Evolutionary conservation across 2,888 invertebrate genomes (phyloP).

Genomic region (Scaptomyza polygonia): DNA sequence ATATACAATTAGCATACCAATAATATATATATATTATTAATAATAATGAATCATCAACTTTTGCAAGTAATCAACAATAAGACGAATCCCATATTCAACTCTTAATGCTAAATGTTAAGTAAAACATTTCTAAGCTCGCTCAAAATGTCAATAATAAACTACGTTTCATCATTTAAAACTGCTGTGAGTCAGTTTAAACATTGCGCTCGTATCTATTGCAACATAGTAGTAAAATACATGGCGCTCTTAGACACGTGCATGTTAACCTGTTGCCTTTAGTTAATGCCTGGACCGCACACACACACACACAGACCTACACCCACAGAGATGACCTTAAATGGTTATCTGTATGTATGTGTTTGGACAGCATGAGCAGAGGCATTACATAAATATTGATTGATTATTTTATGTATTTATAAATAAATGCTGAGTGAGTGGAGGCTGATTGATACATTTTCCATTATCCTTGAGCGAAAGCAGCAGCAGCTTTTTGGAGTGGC

Average conservation of each 20-base stretch:
- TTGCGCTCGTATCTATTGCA: background rate
- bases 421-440: constrained; percentile 39
- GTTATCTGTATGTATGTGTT: background rate
- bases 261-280: constrained; percentile 50
- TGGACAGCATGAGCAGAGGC: background rate
- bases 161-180: constrained; percentile 25
- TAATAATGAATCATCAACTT: constrained; percentile 6
- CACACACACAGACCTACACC: background rate
- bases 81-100: background rate
- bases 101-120: constrained; percentile 15
- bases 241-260: constrained; percentile 2
- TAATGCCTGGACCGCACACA: constrained; percentile 11
- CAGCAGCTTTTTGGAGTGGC: constrained; percentile 6
- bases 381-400: constrained; percentile 61
- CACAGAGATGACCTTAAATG: constrained; percentile 13
- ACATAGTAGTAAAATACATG: background rate
- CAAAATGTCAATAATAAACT: constrained; percentile 38
- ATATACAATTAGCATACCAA: background rate
- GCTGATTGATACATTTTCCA: constrained; percentile 58
- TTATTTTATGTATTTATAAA: constrained; percentile 54
- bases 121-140: constrained; percentile 15
- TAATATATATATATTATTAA: background rate
- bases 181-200: constrained; percentile 33
- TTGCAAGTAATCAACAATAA: no score
- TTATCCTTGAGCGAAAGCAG: constrained; percentile 32